Evolutionary conservation across 2,113 vertebrate species (phyloP).

Genomic region (Macroglossus sobrinus): DNA sequence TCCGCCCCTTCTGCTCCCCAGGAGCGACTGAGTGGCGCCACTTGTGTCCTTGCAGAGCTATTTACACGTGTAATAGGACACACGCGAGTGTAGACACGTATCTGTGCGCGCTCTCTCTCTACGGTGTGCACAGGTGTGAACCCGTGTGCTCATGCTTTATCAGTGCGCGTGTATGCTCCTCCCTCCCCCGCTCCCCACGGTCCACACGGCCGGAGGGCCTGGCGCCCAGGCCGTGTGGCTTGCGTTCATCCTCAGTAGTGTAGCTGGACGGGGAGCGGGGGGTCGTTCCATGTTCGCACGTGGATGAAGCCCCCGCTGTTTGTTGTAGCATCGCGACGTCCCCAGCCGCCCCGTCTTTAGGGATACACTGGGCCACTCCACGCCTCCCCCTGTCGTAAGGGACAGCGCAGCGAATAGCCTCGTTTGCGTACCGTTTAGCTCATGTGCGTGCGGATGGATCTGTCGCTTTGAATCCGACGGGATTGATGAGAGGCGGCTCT

Average conservation of each 20-base stretch:
- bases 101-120: no score
- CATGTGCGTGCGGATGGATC: accelerated
- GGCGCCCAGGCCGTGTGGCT: accelerated
- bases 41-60: background rate
- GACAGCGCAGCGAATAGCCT: accelerated
- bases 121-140: no score
- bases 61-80: background rate
- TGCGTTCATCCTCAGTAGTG: background rate
- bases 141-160: no score
- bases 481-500: background rate
- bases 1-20: background rate
- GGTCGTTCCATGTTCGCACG: background rate
- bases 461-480: background rate
- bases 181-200: background rate
- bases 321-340: background rate
- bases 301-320: background rate
- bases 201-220: background rate
- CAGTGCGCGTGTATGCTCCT: background rate
- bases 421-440: accelerated
- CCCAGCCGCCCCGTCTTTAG: accelerated
- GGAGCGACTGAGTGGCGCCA: accelerated
- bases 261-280: no score
- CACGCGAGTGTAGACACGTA: accelerated
- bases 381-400: accelerated
- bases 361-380: accelerated